A percentile compares a stretch with the other conserved stretches of the same genome.
phyloP scores from a whole-genome alignment of 2,797 vertebrate genomes.

The Geotrypetes seraphini region DNA sequence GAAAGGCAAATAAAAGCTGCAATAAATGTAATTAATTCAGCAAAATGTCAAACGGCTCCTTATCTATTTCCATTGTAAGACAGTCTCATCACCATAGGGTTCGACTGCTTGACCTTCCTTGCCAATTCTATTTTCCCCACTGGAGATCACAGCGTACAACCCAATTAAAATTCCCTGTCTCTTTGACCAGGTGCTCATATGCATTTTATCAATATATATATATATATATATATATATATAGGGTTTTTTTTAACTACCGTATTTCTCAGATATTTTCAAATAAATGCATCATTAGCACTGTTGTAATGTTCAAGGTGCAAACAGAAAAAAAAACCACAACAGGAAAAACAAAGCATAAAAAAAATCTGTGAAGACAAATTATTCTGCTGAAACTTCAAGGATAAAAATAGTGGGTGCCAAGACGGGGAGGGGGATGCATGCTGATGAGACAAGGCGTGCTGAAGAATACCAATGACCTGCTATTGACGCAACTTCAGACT shows the following conservation, averaged over 20 bases:
- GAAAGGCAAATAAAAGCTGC: too few species aligned
- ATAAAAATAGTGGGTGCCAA: constrained; percentile 5
- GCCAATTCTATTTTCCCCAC: neutral
- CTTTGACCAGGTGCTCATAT: too few species aligned
- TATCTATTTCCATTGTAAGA: neutral
- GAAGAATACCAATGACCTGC: neutral
- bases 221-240: too few species aligned
- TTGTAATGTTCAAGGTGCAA: neutral
- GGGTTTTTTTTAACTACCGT: neutral
- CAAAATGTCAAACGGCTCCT: neutral
- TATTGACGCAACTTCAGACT: neutral
- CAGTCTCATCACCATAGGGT: neutral
- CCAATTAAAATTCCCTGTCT: neutral
- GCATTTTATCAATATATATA: too few species aligned
- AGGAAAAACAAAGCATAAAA: neutral
- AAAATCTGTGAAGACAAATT: neutral
- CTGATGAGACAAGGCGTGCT: neutral
- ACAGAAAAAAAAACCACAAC: neutral
- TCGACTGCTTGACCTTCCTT: neutral
- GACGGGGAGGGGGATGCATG: neutral
- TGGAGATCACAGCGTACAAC: neutral
- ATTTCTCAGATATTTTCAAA: too few species aligned
- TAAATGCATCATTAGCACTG: neutral
- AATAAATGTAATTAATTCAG: neutral
- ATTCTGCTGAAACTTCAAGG: neutral